Evolutionary conservation across 2,888 invertebrate genomes (phyloP).

Genomic region (Clusia tigrina): DNA sequence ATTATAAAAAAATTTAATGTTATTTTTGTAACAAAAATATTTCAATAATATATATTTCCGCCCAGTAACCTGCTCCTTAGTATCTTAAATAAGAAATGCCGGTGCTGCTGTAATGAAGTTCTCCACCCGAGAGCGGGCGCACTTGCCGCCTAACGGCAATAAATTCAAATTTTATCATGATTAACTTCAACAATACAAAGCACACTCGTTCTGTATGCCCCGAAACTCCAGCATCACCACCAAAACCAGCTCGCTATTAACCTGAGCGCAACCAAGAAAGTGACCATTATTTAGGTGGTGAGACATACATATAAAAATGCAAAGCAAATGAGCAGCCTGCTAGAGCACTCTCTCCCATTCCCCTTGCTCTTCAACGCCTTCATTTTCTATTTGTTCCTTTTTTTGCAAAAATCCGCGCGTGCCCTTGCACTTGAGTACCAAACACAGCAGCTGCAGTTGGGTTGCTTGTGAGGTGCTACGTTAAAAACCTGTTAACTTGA

Average conservation of each 20-base stretch:
- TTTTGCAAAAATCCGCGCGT: too few species aligned
- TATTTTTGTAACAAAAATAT: not conserved
- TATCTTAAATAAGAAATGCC: too few species aligned
- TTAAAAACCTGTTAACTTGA: conserved; percentile 18
- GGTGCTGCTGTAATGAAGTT: not conserved
- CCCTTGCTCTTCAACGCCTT: not conserved
- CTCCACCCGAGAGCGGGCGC: not conserved
- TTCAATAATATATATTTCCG: not conserved
- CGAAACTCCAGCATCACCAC: not conserved
- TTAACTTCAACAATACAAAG: conserved; percentile 33
- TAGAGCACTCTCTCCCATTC: not conserved
- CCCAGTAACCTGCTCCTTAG: not conserved
- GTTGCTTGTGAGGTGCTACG: not conserved
- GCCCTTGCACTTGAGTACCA: conserved; percentile 51
- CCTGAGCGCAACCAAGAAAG: too few species aligned
- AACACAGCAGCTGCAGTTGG: not conserved
- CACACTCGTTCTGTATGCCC: not conserved
- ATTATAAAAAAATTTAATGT: not conserved
- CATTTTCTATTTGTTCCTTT: too few species aligned
- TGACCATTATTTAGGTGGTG: not conserved
- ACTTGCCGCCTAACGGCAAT: conserved; percentile 24
- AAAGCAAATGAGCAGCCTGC: too few species aligned
- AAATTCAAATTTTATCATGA: conserved; percentile 43
- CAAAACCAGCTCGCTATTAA: too few species aligned
- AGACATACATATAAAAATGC: too few species aligned